Base-by-base conservation (phyloP, 1,140 invertebrate species). In the Trialeurodes vaporariorum region DNA sequence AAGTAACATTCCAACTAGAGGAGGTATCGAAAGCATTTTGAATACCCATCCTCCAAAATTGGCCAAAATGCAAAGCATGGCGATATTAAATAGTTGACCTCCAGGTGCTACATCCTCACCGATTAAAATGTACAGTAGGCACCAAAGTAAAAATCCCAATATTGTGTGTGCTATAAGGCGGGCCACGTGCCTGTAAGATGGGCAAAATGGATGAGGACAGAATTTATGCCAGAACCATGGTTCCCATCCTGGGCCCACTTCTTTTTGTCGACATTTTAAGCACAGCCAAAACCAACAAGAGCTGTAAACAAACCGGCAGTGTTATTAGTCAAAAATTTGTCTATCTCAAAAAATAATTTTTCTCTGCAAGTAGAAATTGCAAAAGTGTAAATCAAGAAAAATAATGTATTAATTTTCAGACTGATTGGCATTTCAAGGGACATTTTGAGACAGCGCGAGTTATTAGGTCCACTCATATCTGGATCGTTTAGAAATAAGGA, bases 1-100 rank as follows among this genome's bases (percentile, higher is more conserved):
- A 67, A 92, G 73, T 12, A 94, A 82, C 90, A 93, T 94, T 21
- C 92, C 92, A 71, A 93, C 87, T 0, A 97, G 81, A 0, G 92
- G 85, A 9, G 94, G 94, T 68, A 96, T 78, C 1, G 86, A 88
- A n/a, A 89, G 84, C 27, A 92, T 77, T 25, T 85, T 85, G 68
- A 87, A 78, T 2, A 92, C 72, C 83, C 88, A 90, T 60, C 92
- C 93, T 9, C 87, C 91, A 70, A 94, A 86, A 77, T 92, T 84
- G 0, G 90, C 88, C 5, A 85, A 85, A 34, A 94, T 84, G 23
- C 83, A 83, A 0, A 92, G 80, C 0, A 87, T 78, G 2, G 90
- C 88, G 1, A 96, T 78, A 68, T 86, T 85, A 73, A 92, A 95
- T 1, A 94, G 78, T 70, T 89, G 87, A 1, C 91, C 91, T 13